Conservation (phyloP, 2,888 invertebrate genomes). For the Volucella inanis region DNA sequence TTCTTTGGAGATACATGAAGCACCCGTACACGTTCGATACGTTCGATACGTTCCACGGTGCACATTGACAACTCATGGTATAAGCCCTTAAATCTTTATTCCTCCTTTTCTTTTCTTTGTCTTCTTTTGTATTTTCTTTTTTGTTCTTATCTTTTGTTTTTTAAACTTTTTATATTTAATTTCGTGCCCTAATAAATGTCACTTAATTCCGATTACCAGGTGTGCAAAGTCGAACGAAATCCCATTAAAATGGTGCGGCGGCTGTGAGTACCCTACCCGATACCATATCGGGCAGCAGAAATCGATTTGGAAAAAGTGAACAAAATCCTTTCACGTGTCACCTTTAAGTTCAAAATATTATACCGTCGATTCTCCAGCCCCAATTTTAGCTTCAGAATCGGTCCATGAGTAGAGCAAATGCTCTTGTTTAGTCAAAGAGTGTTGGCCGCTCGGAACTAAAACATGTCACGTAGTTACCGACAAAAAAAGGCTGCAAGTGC, state of each 20-base stretch:
- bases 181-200: slow-evolving; percentile 75
- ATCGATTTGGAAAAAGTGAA: background rate
- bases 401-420: slow-evolving; percentile 1
- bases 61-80: slow-evolving; percentile 19
- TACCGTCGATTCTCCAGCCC: background rate
- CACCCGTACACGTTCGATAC: slow-evolving; percentile 31
- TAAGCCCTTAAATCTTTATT: slow-evolving; percentile 62
- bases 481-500: slow-evolving; percentile 14
- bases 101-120: slow-evolving; percentile 2
- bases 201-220: slow-evolving; percentile 75
- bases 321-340: slow-evolving; percentile 10
- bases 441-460: slow-evolving; percentile 8
- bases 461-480: slow-evolving; percentile 44
- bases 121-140: slow-evolving; percentile 4
- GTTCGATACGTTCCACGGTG: slow-evolving; percentile 31
- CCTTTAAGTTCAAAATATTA: slow-evolving; percentile 23
- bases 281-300: background rate
- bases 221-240: slow-evolving; percentile 66
- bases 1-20: slow-evolving; percentile 9
- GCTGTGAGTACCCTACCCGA: background rate
- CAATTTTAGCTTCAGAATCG: slow-evolving; percentile 5
- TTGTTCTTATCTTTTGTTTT: background rate
- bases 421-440: background rate
- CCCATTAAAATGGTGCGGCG: slow-evolving; percentile 63
- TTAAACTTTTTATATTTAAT: slow-evolving; percentile 49